Percentiles rank a stretch among this genome's conserved stretches.
These are phyloP conservation scores for Trematocara variabile DNA, from an alignment of 2,113 vertebrate species.

Conservation along the genomic window DNA sequence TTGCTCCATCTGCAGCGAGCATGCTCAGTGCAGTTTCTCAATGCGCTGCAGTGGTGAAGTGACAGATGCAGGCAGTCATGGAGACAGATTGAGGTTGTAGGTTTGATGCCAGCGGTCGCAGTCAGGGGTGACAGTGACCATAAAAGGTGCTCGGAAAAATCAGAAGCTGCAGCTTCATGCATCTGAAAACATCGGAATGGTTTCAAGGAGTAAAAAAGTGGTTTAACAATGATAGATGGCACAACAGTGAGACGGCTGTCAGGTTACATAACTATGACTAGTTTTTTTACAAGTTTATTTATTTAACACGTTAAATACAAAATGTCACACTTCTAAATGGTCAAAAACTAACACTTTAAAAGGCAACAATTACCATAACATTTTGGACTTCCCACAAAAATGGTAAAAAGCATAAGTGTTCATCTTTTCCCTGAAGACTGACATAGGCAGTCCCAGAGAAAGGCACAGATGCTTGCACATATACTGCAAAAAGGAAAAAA, in stretches of 20 bases:
- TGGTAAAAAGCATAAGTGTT: not conserved
- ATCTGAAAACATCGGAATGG: not conserved
- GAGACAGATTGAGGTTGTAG: not conserved
- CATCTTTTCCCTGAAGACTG: not conserved
- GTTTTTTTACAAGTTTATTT: not conserved
- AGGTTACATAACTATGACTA: not conserved
- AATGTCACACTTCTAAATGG: not conserved
- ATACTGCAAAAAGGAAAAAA: slow-evolving; percentile 8
- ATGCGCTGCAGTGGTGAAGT: slow-evolving; percentile 55
- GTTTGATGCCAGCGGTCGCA: not conserved
- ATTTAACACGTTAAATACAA: not conserved
- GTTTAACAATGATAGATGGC: not conserved
- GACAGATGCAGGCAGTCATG: not conserved
- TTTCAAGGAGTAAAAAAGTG: not conserved
- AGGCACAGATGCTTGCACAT: not conserved
- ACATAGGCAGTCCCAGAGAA: not conserved
- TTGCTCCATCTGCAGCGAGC: slow-evolving; percentile 52
- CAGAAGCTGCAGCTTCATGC: not conserved
- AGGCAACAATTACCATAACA: not conserved
- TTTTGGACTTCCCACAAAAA: not conserved
- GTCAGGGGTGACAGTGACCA: not conserved
- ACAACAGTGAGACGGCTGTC: not conserved
- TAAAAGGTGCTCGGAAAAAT: not conserved
- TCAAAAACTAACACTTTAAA: not conserved
- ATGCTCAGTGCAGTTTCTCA: slow-evolving; percentile 64